Conservation (phyloP, 2,888 invertebrate species). For the Therioaphis trifolii region DNA sequence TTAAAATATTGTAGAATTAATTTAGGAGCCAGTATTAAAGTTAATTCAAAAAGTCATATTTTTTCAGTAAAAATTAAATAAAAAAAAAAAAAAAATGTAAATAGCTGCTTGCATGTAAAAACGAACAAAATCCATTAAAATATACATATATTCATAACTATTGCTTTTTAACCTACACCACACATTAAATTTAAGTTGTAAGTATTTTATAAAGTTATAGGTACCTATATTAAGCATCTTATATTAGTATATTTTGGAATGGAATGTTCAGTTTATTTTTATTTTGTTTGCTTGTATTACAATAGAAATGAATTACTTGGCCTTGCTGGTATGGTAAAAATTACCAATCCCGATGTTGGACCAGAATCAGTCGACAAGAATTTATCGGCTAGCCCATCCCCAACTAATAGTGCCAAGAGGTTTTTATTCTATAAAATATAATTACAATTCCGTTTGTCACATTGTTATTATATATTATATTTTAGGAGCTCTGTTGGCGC, state of each 20-base stretch:
- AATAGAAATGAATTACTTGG: conserved; percentile 77
- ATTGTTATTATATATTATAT: conserved; percentile 9
- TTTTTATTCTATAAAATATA: conserved; percentile 37
- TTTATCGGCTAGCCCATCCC: conserved; percentile 57
- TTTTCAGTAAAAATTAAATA: no score
- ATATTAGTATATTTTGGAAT: conserved; percentile 21
- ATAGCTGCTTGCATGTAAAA: no score
- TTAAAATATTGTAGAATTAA: no score
- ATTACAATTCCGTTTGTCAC: conserved; percentile 7
- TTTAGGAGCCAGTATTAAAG: no score
- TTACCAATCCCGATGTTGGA: conserved; percentile 75
- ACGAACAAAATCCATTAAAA: no score
- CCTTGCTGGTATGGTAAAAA: conserved; percentile 79
- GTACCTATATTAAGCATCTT: background rate
- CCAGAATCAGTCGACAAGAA: conserved; percentile 30
- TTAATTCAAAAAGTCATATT: no score
- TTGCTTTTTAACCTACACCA: no score
- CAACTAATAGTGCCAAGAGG: conserved; percentile 59
- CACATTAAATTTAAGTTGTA: no score
- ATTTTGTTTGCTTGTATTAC: conserved; percentile 62
- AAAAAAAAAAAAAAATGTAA: no score
- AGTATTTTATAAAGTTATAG: no score
- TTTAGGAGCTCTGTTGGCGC: conserved; percentile 55
- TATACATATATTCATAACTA: no score
- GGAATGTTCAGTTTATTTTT: conserved; percentile 50